Base-by-base conservation (phyloP, 2,113 vertebrate genomes). In the Todiramphus saurophagus region DNA sequence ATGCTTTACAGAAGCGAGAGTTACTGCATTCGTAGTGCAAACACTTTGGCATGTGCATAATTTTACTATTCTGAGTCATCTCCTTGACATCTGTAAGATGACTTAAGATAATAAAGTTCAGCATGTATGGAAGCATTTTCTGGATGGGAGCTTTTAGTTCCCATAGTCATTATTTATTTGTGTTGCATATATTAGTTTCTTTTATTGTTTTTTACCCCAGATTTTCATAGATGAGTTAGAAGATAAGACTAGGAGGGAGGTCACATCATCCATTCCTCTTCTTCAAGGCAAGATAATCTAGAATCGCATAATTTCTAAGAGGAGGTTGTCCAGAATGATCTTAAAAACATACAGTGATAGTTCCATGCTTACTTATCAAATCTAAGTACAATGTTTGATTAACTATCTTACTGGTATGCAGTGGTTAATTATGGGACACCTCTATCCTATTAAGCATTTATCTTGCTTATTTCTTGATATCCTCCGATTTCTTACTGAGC, bases 31-130 rank as follows among this genome's bases (percentile, higher is more conserved):
- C 10, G 1, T 20, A 90, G 66, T 79, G 48, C 79, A 89, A 93
- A 90, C 76, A 66, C 43, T 91, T 60, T n/a, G 74, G 7, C 21
- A 1, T 35, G 33, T 58, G 53, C 83, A 72, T 94, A 81, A 86
- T 93, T 95, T 62, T 69, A 50, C 48, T 92, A 24, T 78, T 91
- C 50, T 91, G 84, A 95, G 77, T 92, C 77, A 86, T 66, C 68
- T 51, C n/a, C 23, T 62, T 91, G 48, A 93, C 41, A 84, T 94
- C 55, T 90, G 48, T 83, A 50, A 74, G 84, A 87, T 94, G 75
- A 62, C 63, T 85, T 68, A 33, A 93, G 91, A 95, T 82, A 79
- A 27, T 33, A 31, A 91, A 88, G 82, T 93, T 96, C 68, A 90
- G 37, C 28, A 3, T 62, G 39, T 64, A 73, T 85, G 25, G 37